Evolutionary conservation across 2,113 vertebrate genomes (phyloP), one percentile per base, ranked within the genome.

Genomic region (Chamaetylas fuelleborni): DNA sequence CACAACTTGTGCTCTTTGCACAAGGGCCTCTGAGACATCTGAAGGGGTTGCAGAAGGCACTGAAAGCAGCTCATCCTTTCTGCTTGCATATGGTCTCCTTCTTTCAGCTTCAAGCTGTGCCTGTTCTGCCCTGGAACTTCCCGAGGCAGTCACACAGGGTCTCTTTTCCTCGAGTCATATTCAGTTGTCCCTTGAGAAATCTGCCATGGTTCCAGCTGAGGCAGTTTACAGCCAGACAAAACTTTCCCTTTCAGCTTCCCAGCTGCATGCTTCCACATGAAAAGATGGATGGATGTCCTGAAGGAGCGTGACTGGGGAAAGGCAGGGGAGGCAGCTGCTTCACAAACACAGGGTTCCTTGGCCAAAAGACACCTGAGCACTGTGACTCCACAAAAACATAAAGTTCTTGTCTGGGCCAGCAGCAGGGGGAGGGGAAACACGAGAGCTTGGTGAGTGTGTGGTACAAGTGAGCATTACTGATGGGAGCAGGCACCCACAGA

Each of bases 281-380:
- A 8, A 23, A 13, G 53, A 10, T 5, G 7, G 72, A 17, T 73
- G 19, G 0, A 5, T 48, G 8, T 10, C 43, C 88, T 54, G 28
- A 11, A 25, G 15, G 16, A n/a, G 5, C 0, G 0, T 8, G 14
- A 10, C 43, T 31, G 23, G 31, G 58, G 40, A 28, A 28, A 70
- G 45, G 71, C 3, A 33, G 61, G 38, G 56, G 14, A 23, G 25
- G 31, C 2, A 8, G 51, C 34, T 43, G 3, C 18, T 25, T 33
- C 76, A 24, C 57, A 29, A 15, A 20, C 4, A 23, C 0, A 19
- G 34, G 0, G n/a, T 15, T 25, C 43, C 33, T 12, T 19, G 76
- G n/a, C 67, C n/a, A 24, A 10, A 71, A 40, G 26, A 17, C 20
- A 71, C 33, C 29, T 34, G 34, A 69, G 58, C 48, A 53, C 1